Evolutionary conservation across 2,888 invertebrate species (phyloP).

Genomic region (Idaea aversata): DNA sequence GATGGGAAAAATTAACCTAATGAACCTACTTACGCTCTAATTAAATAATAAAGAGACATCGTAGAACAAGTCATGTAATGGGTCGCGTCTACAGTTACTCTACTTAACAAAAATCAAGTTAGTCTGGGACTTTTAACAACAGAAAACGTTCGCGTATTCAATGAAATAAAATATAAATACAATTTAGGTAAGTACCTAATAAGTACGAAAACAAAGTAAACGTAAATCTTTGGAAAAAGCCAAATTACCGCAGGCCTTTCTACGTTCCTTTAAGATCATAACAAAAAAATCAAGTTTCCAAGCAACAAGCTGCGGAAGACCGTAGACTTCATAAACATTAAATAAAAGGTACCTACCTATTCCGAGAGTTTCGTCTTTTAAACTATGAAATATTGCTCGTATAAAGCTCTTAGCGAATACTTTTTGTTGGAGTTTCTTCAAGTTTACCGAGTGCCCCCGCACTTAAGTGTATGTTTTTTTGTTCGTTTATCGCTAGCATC

Average conservation of each 20-base stretch:
- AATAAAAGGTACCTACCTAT: constrained; percentile 40
- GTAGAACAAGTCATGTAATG: too few species aligned
- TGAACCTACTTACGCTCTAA: too few species aligned
- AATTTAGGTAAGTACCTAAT: not conserved
- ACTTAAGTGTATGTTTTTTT: constrained; percentile 39
- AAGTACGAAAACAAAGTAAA: constrained; percentile 3
- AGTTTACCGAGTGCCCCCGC: constrained; percentile 42
- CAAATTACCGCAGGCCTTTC: constrained; percentile 17
- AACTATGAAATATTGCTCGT: constrained; percentile 55
- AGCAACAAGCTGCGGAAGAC: constrained; percentile 32
- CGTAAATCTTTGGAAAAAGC: constrained; percentile 4
- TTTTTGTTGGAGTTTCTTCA: constrained; percentile 42
- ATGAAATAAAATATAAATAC: not conserved
- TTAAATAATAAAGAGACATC: too few species aligned
- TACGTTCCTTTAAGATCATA: constrained; percentile 26
- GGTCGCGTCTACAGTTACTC: too few species aligned
- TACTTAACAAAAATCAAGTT: not conserved
- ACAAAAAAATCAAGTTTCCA: constrained; percentile 29
- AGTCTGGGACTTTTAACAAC: not conserved
- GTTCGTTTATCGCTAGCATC: constrained; percentile 32
- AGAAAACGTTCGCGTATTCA: not conserved
- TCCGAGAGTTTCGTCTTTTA: constrained; percentile 45
- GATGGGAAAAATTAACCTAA: too few species aligned
- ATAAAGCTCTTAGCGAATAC: constrained; percentile 50
- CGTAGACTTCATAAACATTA: constrained; percentile 45